Percentiles rank a stretch among this genome's conserved stretches.
Evolutionary conservation across 53 echinoderm and acorn worm species (phyloP).

Genomic region (Holothuria scabra): DNA sequence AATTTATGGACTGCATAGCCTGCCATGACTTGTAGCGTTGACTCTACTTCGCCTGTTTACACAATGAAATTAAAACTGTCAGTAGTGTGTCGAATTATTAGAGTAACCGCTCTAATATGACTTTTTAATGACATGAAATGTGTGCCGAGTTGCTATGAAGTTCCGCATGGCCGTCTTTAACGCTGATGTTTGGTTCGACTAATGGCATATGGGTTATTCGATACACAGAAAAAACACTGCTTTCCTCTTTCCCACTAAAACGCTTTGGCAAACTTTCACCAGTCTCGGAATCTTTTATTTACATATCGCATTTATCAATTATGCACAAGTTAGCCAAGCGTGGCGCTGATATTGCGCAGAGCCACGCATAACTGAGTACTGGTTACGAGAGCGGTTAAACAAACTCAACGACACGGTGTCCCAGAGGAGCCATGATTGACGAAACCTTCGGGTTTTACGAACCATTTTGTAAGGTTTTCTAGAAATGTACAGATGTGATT

Average conservation of each 20-base stretch:
- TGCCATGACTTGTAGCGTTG: too few relatives aligned
- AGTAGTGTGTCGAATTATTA: conserved; percentile 37
- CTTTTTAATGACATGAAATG: conserved; percentile 34
- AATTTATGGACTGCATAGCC: too few relatives aligned
- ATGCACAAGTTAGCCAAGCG: conserved; percentile 48
- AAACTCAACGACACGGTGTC: not conserved
- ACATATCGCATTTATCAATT: conserved; percentile 52
- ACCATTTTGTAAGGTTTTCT: not conserved
- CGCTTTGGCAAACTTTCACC: conserved; percentile 22
- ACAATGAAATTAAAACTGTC: conserved; percentile 51
- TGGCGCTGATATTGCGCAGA: conserved; percentile 49
- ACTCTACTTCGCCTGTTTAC: conserved; percentile 23
- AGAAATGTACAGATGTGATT: conserved; percentile 19
- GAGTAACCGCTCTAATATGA: conserved; percentile 39
- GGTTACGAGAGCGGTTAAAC: conserved; percentile 11
- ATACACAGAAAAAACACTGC: conserved; percentile 1
- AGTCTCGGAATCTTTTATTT: conserved; percentile 36
- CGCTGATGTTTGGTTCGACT: conserved; percentile 7
- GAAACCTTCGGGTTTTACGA: conserved; percentile 19
- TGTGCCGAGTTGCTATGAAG: conserved; percentile 26
- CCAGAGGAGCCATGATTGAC: conserved; percentile 32
- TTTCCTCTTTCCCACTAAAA: conserved; percentile 2
- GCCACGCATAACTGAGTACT: conserved; percentile 36
- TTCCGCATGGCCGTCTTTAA: conserved; percentile 42
- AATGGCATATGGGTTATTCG: conserved; percentile 39